phyloP scores from a whole-genome alignment of 1,140 invertebrate genomes.

The Pogonomyrmex californicus region DNA sequence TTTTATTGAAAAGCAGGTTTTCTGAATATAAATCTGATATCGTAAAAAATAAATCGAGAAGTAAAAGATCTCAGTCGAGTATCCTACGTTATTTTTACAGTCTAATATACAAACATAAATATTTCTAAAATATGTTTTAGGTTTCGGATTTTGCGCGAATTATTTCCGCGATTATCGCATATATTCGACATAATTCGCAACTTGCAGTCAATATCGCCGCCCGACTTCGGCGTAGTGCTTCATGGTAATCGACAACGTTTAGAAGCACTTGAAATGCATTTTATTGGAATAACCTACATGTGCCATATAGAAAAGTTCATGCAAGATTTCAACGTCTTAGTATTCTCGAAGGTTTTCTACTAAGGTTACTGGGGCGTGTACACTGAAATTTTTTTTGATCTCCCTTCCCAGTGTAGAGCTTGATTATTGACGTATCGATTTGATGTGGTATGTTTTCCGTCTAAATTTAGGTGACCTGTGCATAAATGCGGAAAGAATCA shows the following conservation, averaged over 20 bases:
- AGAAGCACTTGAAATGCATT: slow-evolving; percentile 82
- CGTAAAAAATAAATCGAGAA: background rate
- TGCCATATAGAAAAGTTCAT: slow-evolving; percentile 72
- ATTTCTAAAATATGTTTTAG: background rate
- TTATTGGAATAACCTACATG: slow-evolving; percentile 83
- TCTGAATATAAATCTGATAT: background rate
- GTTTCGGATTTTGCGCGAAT: background rate
- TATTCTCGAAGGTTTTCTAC: slow-evolving; percentile 36
- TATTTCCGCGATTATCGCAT: slow-evolving; percentile 54
- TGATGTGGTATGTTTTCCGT: background rate
- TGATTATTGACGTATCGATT: slow-evolving; percentile 60
- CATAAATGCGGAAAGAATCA: slow-evolving; percentile 24
- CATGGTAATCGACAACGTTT: slow-evolving; percentile 78
- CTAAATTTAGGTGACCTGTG: slow-evolving; percentile 56
- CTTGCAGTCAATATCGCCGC: slow-evolving; percentile 60
- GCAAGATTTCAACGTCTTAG: slow-evolving; percentile 50
- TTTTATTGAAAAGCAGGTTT: background rate
- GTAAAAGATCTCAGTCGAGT: background rate
- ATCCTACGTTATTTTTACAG: background rate
- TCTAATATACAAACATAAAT: background rate
- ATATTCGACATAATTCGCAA: slow-evolving; percentile 31
- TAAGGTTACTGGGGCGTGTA: slow-evolving; percentile 47
- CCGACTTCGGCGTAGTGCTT: slow-evolving; percentile 49
- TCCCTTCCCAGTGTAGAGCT: background rate
- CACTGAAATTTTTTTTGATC: slow-evolving; percentile 63